A percentile compares a stretch with the other conserved stretches of the same genome.
phyloP scores from a whole-genome alignment of 2,888 invertebrate species.

The Bembecia ichneumoniformis region DNA sequence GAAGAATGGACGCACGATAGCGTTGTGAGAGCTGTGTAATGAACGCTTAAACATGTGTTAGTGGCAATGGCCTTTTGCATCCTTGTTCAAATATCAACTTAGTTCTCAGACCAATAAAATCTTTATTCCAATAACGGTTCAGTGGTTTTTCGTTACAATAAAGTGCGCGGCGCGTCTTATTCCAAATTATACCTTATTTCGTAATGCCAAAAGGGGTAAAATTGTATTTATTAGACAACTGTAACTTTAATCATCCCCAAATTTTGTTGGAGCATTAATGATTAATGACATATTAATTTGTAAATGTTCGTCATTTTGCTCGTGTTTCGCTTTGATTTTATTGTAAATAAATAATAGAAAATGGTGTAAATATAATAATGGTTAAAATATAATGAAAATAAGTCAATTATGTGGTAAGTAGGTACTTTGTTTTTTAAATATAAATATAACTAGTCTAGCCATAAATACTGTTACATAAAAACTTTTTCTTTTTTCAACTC shows the following conservation, averaged over 20 bases:
- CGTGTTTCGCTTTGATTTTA: background rate
- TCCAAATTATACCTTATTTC: background rate
- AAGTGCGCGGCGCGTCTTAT: background rate
- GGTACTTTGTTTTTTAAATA: too few relatives aligned
- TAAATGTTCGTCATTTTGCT: slow-evolving; percentile 18
- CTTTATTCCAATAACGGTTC: background rate
- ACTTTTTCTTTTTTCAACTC: too few relatives aligned
- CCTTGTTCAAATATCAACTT: background rate
- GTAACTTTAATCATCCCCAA: background rate
- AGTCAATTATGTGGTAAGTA: too few relatives aligned
- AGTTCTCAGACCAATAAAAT: background rate
- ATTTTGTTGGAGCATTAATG: background rate
- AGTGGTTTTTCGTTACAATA: background rate
- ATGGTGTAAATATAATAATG: too few relatives aligned
- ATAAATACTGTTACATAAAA: too few relatives aligned
- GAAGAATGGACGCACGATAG: slow-evolving; percentile 31
- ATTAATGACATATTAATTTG: slow-evolving; percentile 25
- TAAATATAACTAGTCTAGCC: too few relatives aligned
- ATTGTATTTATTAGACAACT: background rate
- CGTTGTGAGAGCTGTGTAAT: slow-evolving; percentile 11
- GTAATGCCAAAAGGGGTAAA: background rate
- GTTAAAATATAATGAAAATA: too few relatives aligned
- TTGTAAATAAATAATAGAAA: background rate
- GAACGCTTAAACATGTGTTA: slow-evolving; percentile 45
- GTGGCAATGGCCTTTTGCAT: slow-evolving; percentile 42